Evolutionary conservation across 1,140 invertebrate genomes (phyloP).

Genomic region (Zaprionus tsacasi): DNA sequence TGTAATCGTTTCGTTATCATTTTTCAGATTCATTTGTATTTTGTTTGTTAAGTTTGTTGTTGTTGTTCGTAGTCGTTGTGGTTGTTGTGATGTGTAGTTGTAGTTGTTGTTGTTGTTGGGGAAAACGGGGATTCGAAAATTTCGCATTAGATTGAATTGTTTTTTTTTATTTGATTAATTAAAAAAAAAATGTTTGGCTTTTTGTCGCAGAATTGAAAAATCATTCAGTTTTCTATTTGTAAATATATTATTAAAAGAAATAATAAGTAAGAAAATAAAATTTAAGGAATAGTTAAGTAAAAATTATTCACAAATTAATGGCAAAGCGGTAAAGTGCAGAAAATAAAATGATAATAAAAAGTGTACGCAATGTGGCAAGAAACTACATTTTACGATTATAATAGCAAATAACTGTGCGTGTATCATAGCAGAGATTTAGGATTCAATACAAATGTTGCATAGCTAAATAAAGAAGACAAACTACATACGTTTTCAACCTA

Average conservation of each 20-base stretch:
- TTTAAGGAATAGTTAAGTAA: constrained; percentile 27
- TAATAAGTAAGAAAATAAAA: constrained; percentile 28
- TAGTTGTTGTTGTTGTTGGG: constrained; percentile 56
- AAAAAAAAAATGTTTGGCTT: constrained; percentile 32
- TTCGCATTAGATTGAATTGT: constrained; percentile 76
- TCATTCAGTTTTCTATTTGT: constrained; percentile 3
- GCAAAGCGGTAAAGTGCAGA: constrained; percentile 51
- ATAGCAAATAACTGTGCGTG: background rate
- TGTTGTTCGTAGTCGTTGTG: constrained; percentile 34
- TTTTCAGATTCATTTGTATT: constrained; percentile 21
- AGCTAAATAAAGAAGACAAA: background rate
- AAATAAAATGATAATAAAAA: constrained; percentile 15
- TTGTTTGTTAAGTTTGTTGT: constrained; percentile 38
- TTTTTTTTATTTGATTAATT: constrained; percentile 37
- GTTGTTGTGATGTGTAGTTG: constrained; percentile 40
- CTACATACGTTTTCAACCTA: background rate
- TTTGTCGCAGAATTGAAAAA: constrained; percentile 29
- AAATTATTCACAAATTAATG: constrained; percentile 44
- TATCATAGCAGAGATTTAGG: background rate
- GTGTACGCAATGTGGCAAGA: constrained; percentile 23
- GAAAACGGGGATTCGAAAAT: constrained; percentile 78
- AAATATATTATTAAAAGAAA: constrained; percentile 2
- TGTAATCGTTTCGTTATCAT: constrained; percentile 12
- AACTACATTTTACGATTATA: background rate
- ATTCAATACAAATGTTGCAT: background rate